Base-by-base conservation (phyloP, 2,888 invertebrate genomes). In the Phorcus lineatus region DNA sequence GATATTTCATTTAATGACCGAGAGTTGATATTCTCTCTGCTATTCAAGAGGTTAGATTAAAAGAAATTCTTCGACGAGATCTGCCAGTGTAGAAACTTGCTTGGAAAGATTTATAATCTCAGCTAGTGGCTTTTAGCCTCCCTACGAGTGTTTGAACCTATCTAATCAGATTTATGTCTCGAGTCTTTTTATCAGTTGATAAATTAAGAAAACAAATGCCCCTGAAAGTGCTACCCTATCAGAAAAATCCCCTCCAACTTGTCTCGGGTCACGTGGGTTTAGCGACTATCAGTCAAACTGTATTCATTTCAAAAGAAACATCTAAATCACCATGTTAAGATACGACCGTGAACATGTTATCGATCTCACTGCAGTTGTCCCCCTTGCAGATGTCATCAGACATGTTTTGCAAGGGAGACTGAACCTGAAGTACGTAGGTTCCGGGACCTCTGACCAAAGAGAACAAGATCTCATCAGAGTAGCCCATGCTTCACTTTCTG, bases 161-260 rank as follows among this genome's bases (percentile, higher is more conserved):
- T 62, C 62, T 62, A 62, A 62, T 62, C 62, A 62, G 62, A 62
- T 62, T 62, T 62, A 62, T 62, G 62, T 62, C 62, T 62, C 62
- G 22, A 28, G 62, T 62, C 62, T 62, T 62, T 62, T 62, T 62
- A 62, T 62, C 62, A 62, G 62, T 62, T 62, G 62, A 62, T 62
- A 62, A 62, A 62, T 62, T 62, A 62, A 62, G 62, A 62, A 62
- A 62, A 62, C 62, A 62, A 62, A 62, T 62, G 62, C 62, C 28
- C 24, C 62, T 24, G 62, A 24, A 62, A 62, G 62, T 62, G 62
- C 62, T 62, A 22, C 24, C 62, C 62, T 62, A 62, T 62, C 62
- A 24, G 62, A 62, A 28, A 62, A 62, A 24, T 62, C 62, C 62
- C 16, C 62, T 62, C 62, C 62, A 22, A 62, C 28, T 62, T 62